These are phyloP conservation scores for Limnephilus lunatus DNA, from an alignment of 2,888 invertebrate species.

Conservation along the genomic window DNA sequence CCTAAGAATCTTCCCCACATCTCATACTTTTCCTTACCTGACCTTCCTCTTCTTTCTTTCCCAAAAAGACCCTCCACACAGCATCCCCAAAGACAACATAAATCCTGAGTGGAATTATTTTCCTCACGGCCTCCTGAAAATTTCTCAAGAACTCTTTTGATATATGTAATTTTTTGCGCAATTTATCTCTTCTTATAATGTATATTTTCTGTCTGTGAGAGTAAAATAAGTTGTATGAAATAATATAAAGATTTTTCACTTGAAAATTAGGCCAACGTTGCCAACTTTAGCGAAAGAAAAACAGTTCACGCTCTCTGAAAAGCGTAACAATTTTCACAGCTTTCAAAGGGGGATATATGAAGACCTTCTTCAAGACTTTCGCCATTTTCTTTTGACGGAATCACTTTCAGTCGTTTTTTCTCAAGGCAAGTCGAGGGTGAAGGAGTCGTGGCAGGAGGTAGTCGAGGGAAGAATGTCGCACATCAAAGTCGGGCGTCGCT, in stretches of 20 bases:
- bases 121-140: too few relatives aligned
- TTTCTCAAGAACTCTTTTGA: too few relatives aligned
- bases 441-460: neutral
- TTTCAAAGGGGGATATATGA: conserved; percentile 5
- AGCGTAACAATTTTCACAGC: conserved; percentile 5
- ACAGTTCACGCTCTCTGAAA: neutral
- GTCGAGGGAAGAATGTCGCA: neutral
- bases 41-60: too few relatives aligned
- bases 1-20: too few relatives aligned
- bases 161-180: too few relatives aligned
- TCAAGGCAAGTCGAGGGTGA: neutral
- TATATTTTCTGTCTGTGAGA: neutral
- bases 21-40: too few relatives aligned
- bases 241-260: neutral
- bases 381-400: conserved; percentile 29
- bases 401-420: conserved; percentile 20
- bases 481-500: conserved; percentile 9
- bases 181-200: too few relatives aligned
- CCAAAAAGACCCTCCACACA: too few relatives aligned
- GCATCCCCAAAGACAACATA: too few relatives aligned
- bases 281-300: neutral
- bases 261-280: neutral
- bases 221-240: neutral
- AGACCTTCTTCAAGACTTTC: conserved; percentile 14
- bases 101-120: too few relatives aligned